Conservation (phyloP, 2,113 vertebrate genomes). For the Notechis scutatus region DNA sequence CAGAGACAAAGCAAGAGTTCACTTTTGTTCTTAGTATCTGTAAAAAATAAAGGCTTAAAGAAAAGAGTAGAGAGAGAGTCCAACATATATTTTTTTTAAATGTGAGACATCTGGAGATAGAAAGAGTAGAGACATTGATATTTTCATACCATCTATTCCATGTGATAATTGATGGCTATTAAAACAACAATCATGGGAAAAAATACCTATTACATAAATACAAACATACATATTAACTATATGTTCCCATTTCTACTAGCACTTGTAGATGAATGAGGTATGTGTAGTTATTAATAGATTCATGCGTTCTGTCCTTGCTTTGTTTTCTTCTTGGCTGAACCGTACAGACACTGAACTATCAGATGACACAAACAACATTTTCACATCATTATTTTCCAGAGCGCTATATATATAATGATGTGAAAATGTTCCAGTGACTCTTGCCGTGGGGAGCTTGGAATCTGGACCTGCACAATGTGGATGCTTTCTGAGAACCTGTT, state of each 20-base stretch:
- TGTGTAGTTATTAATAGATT: not conserved
- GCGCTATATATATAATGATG: not conserved
- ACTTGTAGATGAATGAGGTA: not conserved
- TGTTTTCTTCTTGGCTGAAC: not conserved
- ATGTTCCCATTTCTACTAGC: not conserved
- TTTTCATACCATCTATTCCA: not conserved
- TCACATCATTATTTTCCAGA: not conserved
- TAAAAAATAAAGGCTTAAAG: not conserved
- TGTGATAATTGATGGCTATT: not conserved
- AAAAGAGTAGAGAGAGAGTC: not conserved
- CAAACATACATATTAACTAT: not conserved
- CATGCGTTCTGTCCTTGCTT: not conserved
- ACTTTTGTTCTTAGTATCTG: not conserved
- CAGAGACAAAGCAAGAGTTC: not conserved
- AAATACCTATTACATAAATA: not conserved
- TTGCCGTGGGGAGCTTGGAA: no score
- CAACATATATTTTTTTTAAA: not conserved
- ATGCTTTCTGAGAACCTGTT: no score
- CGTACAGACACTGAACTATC: not conserved
- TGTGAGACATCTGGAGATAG: not conserved
- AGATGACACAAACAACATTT: not conserved
- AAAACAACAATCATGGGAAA: not conserved
- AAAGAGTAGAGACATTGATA: not conserved
- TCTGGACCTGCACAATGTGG: no score
- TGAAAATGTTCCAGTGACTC: no score